A percentile compares a stretch with the other conserved stretches of the same genome.
phyloP scores from a whole-genome alignment of 2,797 vertebrate species.

The Clamator glandarius region DNA sequence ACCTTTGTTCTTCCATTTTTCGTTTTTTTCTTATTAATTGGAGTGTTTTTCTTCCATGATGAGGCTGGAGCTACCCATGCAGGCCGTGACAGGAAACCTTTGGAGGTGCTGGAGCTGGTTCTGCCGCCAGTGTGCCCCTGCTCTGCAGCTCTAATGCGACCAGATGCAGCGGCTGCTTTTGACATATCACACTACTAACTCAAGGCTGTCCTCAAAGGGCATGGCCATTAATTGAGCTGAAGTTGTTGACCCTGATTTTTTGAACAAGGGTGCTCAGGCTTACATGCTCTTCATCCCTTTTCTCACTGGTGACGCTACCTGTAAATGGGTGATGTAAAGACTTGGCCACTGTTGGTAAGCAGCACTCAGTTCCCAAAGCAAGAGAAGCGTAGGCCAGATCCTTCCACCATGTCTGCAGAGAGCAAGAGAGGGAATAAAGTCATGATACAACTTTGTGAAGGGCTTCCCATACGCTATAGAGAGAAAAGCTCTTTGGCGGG shows the following conservation, averaged over 20 bases:
- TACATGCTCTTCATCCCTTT: rapidly evolving
- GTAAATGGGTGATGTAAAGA: not conserved
- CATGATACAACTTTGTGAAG: not conserved
- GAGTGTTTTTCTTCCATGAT: not conserved
- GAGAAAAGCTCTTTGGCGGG: not conserved
- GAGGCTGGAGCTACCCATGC: not conserved
- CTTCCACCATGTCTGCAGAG: not conserved
- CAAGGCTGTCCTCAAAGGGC: rapidly evolving
- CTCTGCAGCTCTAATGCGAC: not conserved
- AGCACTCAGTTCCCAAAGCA: not conserved
- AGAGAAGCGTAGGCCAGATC: not conserved
- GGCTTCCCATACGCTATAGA: not conserved
- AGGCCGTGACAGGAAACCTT: not conserved
- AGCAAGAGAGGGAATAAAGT: not conserved
- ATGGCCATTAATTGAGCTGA: not conserved
- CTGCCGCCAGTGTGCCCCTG: not conserved
- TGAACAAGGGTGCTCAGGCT: not conserved
- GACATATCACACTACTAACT: not conserved
- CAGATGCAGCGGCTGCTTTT: not conserved
- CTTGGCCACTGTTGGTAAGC: not conserved
- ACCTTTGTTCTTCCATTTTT: not conserved
- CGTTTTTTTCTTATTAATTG: not conserved
- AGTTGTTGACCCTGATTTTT: not conserved
- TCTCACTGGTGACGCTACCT: not conserved
- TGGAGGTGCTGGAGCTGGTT: not conserved